phyloP scores from a whole-genome alignment of 2,888 invertebrate genomes.

The Hetaerina titia region DNA sequence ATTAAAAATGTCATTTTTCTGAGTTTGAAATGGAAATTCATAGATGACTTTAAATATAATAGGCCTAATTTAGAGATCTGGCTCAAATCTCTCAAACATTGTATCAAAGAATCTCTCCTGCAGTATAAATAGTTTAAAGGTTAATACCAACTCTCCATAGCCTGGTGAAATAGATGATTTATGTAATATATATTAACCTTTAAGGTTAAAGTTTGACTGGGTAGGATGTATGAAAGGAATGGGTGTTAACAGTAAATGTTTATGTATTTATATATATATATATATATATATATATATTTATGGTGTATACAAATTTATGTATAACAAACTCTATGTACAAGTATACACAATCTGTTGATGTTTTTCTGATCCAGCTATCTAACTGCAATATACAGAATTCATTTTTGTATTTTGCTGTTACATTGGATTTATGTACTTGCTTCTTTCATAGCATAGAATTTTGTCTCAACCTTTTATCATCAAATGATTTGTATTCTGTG shows the following conservation, averaged over 20 bases:
- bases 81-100: conserved; percentile 3
- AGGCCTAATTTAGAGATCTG: conserved; percentile 40
- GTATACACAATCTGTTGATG: conserved; percentile 23
- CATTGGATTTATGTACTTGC: conserved; percentile 5
- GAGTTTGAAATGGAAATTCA: neutral
- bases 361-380: conserved; percentile 25
- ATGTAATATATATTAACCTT: conserved; percentile 22
- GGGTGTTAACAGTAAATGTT: conserved; percentile 38
- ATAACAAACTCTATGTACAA: conserved; percentile 36
- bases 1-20: neutral
- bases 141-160: neutral
- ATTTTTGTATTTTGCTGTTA: neutral
- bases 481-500: neutral
- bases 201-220: conserved; percentile 48
- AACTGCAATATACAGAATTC: neutral
- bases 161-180: conserved; percentile 50
- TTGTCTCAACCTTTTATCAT: neutral
- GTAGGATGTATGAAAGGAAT: conserved; percentile 13
- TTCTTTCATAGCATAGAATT: conserved; percentile 21
- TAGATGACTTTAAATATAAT: conserved; percentile 23
- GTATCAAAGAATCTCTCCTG: neutral
- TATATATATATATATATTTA: conserved; percentile 61
- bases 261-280: conserved; percentile 66
- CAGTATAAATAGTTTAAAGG: conserved; percentile 12
- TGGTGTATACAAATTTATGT: conserved; percentile 60